Evolutionary conservation across 2,888 invertebrate species (phyloP).

Genomic region (Neuroscelio doddi): DNA sequence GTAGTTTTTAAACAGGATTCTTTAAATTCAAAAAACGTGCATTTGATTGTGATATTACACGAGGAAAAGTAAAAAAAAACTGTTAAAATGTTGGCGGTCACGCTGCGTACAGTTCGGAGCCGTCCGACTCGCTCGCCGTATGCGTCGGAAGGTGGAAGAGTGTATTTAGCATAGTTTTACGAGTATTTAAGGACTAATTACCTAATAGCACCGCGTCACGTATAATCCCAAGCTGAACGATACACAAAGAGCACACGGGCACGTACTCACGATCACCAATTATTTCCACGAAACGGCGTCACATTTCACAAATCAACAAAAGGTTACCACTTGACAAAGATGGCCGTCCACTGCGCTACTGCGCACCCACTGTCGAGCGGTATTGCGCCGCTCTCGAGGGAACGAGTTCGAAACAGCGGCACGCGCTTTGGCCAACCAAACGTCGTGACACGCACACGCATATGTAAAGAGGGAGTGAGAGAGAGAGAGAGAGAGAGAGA

Average conservation of each 20-base stretch:
- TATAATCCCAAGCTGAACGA: conserved; percentile 26
- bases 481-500: conserved; percentile 3
- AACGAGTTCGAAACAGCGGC: conserved; percentile 33
- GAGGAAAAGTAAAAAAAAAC: background rate
- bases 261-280: conserved; percentile 62
- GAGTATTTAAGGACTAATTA: conserved; percentile 24
- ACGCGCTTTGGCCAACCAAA: conserved; percentile 32
- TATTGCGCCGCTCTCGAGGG: conserved; percentile 57
- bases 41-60: too few relatives aligned
- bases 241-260: conserved; percentile 43
- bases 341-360: conserved; percentile 59
- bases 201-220: conserved; percentile 38
- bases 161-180: background rate
- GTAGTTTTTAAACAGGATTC: too few relatives aligned
- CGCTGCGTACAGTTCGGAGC: conserved; percentile 5
- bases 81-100: background rate
- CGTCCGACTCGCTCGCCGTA: conserved; percentile 36
- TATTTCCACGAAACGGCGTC: conserved; percentile 59
- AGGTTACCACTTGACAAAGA: conserved; percentile 72
- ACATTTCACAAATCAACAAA: conserved; percentile 73
- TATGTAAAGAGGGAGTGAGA: conserved; percentile 12
- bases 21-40: too few relatives aligned
- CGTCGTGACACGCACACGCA: conserved; percentile 14
- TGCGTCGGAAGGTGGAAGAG: conserved; percentile 44
- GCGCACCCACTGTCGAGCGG: conserved; percentile 61